Evolutionary conservation across 2,888 invertebrate species (phyloP).

Genomic region (Capitulum mitella): DNA sequence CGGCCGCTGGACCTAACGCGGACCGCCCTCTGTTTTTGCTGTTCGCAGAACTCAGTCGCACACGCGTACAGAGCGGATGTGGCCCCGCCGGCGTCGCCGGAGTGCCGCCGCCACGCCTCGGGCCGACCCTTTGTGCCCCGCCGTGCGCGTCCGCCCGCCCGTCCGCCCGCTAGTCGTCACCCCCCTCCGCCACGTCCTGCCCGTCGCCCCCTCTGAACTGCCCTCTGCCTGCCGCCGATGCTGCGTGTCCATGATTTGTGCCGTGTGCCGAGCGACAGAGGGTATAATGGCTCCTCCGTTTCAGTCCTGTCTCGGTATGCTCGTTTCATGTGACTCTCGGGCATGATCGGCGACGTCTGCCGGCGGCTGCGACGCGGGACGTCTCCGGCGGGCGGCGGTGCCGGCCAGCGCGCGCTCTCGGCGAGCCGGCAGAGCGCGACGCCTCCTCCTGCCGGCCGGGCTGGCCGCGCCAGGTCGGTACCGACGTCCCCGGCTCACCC

Average conservation of each 20-base stretch:
- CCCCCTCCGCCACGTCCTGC: neutral
- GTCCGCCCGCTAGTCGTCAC: neutral
- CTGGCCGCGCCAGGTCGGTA: neutral
- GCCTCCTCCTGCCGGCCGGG: neutral
- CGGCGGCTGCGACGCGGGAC: neutral
- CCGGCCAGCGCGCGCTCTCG: neutral
- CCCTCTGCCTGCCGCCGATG: too few relatives aligned
- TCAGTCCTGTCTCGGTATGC: constrained; percentile 21
- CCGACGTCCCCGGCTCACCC: too few relatives aligned
- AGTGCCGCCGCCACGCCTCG: neutral
- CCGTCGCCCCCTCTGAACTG: too few relatives aligned
- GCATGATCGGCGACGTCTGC: neutral
- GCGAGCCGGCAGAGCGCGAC: neutral
- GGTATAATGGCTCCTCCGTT: neutral
- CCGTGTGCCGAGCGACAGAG: neutral
- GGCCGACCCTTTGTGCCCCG: neutral
- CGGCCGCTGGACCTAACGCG: neutral
- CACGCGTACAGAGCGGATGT: neutral
- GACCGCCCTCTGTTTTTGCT: neutral
- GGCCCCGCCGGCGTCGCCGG: neutral
- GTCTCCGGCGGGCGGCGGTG: neutral
- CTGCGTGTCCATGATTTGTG: neutral
- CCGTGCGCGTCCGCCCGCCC: neutral
- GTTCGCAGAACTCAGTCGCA: neutral
- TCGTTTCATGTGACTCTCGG: constrained; percentile 10